Percentiles rank a stretch among this genome's conserved stretches.
phyloP scores from a whole-genome alignment of 1,140 invertebrate species.

The Latrodectus geometricus region DNA sequence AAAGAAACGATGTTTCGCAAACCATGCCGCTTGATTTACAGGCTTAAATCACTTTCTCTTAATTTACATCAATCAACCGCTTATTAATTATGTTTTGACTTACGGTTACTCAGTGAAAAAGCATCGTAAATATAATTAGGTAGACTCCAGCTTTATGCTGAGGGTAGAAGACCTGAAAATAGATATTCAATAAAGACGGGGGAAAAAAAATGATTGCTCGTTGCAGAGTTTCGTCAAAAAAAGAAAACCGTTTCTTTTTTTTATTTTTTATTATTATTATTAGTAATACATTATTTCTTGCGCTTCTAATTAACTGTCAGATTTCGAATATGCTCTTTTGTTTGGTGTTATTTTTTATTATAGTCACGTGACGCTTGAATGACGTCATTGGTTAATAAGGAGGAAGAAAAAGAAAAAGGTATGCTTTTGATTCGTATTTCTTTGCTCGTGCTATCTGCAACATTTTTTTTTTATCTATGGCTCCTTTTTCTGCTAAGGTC shows the following conservation, averaged over 20 bases:
- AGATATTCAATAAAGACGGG: neutral
- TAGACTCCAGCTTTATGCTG: too few relatives aligned
- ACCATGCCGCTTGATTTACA: conserved; percentile 12
- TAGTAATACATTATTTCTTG: conserved; percentile 16
- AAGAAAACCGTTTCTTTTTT: neutral
- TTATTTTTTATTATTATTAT: conserved; percentile 26
- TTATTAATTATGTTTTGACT: conserved; percentile 44
- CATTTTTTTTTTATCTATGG: neutral
- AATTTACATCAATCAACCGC: conserved; percentile 40
- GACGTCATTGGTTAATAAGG: conserved; percentile 47
- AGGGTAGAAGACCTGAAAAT: neutral
- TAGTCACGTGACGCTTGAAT: conserved; percentile 7
- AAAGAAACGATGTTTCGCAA: too few relatives aligned
- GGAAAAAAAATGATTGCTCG: neutral
- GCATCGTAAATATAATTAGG: neutral
- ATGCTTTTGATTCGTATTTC: conserved; percentile 8
- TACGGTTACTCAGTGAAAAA: neutral
- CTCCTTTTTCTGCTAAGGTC: neutral
- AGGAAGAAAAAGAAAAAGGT: conserved; percentile 13
- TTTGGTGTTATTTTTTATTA: conserved; percentile 15
- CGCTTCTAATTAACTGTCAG: conserved; percentile 49
- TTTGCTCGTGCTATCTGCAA: neutral
- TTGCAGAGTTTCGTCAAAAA: too few relatives aligned
- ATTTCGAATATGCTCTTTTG: conserved; percentile 19
- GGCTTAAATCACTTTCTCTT: neutral